phyloP scores from a whole-genome alignment of 1,140 invertebrate genomes.

The Caenorhabditis elegans region WBcel235 BX284606.5:9080001-9080500 shows the following conservation, averaged over 20 bases:
- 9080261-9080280: background rate
- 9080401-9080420: no score
- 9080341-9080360: no score
- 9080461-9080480: no score
- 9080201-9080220: constrained; percentile 30
- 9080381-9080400: no score
- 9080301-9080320: background rate
- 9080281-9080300: background rate
- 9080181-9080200: constrained; percentile 17
- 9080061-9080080: background rate
- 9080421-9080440: no score
- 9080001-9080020: constrained; percentile 28
- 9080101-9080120: constrained; percentile 18
- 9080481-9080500: no score
- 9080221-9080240: background rate
- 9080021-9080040: background rate
- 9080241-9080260: background rate
- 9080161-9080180: background rate
- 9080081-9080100: constrained; percentile 17
- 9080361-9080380: no score
- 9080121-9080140: constrained; percentile 25
- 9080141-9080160: background rate
- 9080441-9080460: no score
- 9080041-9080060: constrained; percentile 29
- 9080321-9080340: background rate